phyloP scores from a whole-genome alignment of 1,140 invertebrate genomes.

The Kradibia gibbosae region DNA sequence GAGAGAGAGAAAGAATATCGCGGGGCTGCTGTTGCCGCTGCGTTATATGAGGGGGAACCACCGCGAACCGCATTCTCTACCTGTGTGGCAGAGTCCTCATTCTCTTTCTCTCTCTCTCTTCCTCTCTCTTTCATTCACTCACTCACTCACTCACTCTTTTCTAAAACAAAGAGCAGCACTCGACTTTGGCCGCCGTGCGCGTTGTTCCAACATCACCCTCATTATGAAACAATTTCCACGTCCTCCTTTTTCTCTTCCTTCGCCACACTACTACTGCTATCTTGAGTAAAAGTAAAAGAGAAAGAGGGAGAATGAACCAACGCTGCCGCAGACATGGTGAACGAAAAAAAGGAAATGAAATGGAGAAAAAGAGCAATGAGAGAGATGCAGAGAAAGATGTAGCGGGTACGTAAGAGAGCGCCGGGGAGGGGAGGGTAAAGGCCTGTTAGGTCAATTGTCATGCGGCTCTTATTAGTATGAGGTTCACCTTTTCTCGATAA shows the following conservation, averaged over 20 bases:
- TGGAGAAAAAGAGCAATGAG: background rate
- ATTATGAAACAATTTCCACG: slow-evolving; percentile 67
- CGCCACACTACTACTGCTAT: slow-evolving; percentile 31
- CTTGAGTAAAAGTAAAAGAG: background rate
- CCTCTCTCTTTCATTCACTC: slow-evolving; percentile 50
- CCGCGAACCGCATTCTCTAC: slow-evolving; percentile 67
- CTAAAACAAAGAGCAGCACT: slow-evolving; percentile 68
- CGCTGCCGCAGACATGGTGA: slow-evolving; percentile 26
- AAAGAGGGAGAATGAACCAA: background rate
- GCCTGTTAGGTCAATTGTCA: slow-evolving; percentile 58
- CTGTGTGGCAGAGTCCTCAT: slow-evolving; percentile 68
- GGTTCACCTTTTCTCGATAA: slow-evolving; percentile 54
- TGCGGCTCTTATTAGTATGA: slow-evolving; percentile 57
- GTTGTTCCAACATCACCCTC: slow-evolving; percentile 64
- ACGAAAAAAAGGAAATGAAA: slow-evolving; percentile 15
- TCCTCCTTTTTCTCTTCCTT: slow-evolving; percentile 43
- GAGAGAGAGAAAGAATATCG: slow-evolving; percentile 28
- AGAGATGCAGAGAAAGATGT: slow-evolving; percentile 20
- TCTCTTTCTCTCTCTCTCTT: slow-evolving; percentile 58
- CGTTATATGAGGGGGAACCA: slow-evolving; percentile 55
- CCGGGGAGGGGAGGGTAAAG: slow-evolving; percentile 15
- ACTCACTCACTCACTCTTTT: slow-evolving; percentile 49
- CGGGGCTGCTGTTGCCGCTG: slow-evolving; percentile 25
- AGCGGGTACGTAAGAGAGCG: no score
- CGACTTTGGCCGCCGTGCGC: slow-evolving; percentile 57